phyloP scores from a whole-genome alignment of 1,140 invertebrate species.

The Brevipalpus yothersi region DNA sequence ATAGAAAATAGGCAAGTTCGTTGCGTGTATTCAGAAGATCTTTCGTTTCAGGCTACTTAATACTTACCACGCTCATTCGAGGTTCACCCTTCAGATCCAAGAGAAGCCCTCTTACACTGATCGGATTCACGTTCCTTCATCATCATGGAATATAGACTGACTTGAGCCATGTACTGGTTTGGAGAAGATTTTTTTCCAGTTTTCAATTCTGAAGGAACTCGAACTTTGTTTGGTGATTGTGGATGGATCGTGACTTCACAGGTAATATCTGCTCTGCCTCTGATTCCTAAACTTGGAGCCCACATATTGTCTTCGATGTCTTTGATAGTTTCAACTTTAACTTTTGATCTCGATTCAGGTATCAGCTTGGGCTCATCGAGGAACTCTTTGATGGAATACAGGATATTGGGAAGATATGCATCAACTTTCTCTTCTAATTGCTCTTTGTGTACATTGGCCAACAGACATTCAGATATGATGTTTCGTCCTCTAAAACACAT shows the following conservation, averaged over 20 bases:
- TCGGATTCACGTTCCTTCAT: slow-evolving; percentile 32
- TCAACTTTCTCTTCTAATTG: slow-evolving; percentile 7
- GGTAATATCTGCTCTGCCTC: slow-evolving; percentile 75
- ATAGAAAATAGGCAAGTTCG: slow-evolving; percentile 36
- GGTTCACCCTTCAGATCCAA: slow-evolving; percentile 48
- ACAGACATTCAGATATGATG: slow-evolving; percentile 4
- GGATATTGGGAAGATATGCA: slow-evolving; percentile 37
- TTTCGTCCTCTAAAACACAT: slow-evolving; percentile 1
- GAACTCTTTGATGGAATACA: no score
- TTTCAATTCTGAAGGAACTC: slow-evolving; percentile 75
- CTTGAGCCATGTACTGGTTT: slow-evolving; percentile 63
- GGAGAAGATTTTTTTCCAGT: slow-evolving; percentile 57
- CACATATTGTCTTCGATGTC: slow-evolving; percentile 89
- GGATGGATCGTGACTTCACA: slow-evolving; percentile 36
- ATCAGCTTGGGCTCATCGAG: no score
- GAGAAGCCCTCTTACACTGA: slow-evolving; percentile 36
- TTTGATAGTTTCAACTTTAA: slow-evolving; percentile 23
- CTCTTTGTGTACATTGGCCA: slow-evolving; percentile 3
- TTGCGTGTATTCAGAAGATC: slow-evolving; percentile 60
- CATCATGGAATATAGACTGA: slow-evolving; percentile 73
- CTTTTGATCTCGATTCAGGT: background rate
- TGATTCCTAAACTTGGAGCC: slow-evolving; percentile 60
- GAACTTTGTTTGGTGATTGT: background rate
- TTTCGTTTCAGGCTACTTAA: slow-evolving; percentile 34
- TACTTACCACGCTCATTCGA: slow-evolving; percentile 40